Evolutionary conservation across 2,888 invertebrate genomes (phyloP).

Genomic region (Cremastobaeus sp.): DNA sequence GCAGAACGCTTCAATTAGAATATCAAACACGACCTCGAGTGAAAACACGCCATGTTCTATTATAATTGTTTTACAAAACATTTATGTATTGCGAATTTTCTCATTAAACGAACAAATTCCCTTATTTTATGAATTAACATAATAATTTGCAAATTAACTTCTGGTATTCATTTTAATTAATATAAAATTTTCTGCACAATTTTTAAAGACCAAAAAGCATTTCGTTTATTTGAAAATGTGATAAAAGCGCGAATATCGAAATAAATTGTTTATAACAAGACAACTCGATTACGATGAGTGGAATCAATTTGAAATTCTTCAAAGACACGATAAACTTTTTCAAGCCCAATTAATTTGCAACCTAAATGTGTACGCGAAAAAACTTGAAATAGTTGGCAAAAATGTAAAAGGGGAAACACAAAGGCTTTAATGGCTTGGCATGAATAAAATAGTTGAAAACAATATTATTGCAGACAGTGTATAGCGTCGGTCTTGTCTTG

Average conservation of each 20-base stretch:
- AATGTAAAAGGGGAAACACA: constrained; percentile 18
- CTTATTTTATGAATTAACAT: neutral
- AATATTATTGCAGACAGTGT: constrained; percentile 56
- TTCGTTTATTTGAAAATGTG: no score
- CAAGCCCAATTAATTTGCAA: constrained; percentile 2
- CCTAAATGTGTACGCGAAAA: neutral
- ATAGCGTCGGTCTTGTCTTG: constrained; percentile 50
- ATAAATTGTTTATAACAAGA: no score
- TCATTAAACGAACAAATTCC: no score
- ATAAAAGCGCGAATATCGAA: no score
- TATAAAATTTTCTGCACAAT: no score
- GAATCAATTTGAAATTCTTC: no score
- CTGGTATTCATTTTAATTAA: no score
- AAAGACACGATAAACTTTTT: no score
- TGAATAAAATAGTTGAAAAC: constrained; percentile 60
- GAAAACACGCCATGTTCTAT: constrained; percentile 58
- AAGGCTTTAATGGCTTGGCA: constrained; percentile 44
- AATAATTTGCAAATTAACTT: no score
- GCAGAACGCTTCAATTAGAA: constrained; percentile 72
- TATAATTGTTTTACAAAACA: constrained; percentile 47
- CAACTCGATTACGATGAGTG: no score
- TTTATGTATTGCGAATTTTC: no score
- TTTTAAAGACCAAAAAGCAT: no score
- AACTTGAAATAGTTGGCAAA: constrained; percentile 16
- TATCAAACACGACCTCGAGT: constrained; percentile 70